Conservation (phyloP, 2,797 vertebrate species). For the Caiman crocodilus region DNA sequence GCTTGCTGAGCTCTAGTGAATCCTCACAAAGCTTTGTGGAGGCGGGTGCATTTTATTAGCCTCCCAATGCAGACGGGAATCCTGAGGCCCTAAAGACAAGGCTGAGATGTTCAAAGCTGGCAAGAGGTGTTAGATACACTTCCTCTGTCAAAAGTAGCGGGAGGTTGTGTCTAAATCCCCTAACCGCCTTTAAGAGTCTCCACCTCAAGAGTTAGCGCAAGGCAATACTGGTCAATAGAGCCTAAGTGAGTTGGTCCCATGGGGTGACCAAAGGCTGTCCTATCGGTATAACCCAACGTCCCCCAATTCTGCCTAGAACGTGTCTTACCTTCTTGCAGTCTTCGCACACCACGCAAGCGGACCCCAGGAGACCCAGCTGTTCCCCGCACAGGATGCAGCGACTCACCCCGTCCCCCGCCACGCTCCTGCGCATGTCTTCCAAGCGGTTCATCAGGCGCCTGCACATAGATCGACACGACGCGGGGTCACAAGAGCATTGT, state of each 20-base stretch:
- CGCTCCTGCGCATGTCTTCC: slow-evolving; percentile 90
- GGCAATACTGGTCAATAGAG: neutral
- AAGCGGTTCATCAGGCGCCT: slow-evolving; percentile 92
- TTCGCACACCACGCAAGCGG: slow-evolving; percentile 88
- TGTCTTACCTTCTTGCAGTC: slow-evolving; percentile 92
- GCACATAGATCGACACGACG: neutral
- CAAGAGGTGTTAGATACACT: neutral
- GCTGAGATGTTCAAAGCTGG: neutral
- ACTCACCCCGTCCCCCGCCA: slow-evolving; percentile 90
- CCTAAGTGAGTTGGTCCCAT: neutral
- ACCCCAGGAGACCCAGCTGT: slow-evolving; percentile 86
- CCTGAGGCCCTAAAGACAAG: neutral
- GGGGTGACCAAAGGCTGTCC: neutral
- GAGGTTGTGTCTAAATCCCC: neutral
- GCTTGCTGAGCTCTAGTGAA: neutral
- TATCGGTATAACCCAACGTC: neutral
- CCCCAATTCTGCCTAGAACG: neutral
- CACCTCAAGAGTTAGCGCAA: neutral
- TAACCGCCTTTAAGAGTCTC: neutral
- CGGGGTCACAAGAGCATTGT: neutral
- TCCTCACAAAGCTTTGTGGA: neutral
- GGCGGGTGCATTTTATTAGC: neutral
- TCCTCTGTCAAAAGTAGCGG: neutral
- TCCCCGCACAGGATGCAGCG: slow-evolving; percentile 92
- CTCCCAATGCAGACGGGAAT: too few species aligned